Evolutionary conservation across 2,113 vertebrate species (phyloP).

Genomic region (Proterorhinus semilunaris): DNA sequence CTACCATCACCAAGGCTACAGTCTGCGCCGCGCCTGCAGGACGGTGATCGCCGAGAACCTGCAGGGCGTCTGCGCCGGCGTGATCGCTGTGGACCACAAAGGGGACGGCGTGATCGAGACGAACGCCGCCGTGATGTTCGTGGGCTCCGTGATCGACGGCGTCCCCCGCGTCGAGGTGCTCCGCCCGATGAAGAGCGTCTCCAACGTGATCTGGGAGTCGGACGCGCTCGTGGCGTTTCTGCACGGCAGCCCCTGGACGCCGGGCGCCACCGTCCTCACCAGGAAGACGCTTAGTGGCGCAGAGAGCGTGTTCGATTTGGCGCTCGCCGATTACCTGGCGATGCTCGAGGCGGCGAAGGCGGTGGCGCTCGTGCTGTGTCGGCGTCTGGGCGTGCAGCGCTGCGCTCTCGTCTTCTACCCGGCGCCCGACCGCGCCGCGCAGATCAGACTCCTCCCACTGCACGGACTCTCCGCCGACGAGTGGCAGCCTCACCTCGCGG

Average conservation of each 20-base stretch:
- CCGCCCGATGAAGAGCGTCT: slow-evolving; percentile 55
- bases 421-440: slow-evolving; percentile 48
- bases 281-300: slow-evolving; percentile 64
- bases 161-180: slow-evolving; percentile 69
- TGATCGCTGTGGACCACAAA: slow-evolving; percentile 72
- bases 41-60: slow-evolving; percentile 73
- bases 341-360: slow-evolving; percentile 67
- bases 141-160: slow-evolving; percentile 66
- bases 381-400: slow-evolving; percentile 67
- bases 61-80: slow-evolving; percentile 69
- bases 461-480: slow-evolving; percentile 67
- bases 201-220: slow-evolving; percentile 77
- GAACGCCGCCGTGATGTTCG: slow-evolving; percentile 76
- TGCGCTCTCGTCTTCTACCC: slow-evolving; percentile 75
- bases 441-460: slow-evolving; percentile 73
- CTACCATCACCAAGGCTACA: slow-evolving; percentile 73
- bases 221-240: slow-evolving; percentile 74
- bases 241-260: slow-evolving; percentile 73
- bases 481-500: slow-evolving; percentile 66
- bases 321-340: slow-evolving; percentile 58
- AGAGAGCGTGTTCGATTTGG: slow-evolving; percentile 73
- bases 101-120: slow-evolving; percentile 74
- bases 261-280: slow-evolving; percentile 72
- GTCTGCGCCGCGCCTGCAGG: slow-evolving; percentile 68
- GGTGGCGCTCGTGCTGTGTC: slow-evolving; percentile 69